These are phyloP conservation scores for Glyptemys insculpta DNA, from an alignment of 2,797 vertebrate genomes.

Conservation along the genomic window DNA sequence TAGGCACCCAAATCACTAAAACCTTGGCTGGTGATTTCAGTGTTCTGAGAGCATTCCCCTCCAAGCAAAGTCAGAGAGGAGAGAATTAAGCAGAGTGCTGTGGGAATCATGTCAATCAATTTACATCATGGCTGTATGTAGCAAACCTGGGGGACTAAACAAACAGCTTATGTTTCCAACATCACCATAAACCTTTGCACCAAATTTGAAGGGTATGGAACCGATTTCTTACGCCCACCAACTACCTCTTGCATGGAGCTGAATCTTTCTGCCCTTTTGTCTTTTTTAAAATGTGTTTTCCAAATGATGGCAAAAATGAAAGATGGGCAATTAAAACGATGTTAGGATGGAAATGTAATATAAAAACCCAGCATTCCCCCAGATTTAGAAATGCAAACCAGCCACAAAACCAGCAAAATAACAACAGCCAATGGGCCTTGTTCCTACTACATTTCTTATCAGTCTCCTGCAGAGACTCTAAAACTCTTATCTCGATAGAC, in stretches of 20 bases:
- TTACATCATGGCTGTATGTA: background rate
- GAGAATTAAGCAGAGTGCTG: background rate
- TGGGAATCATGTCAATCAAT: constrained; percentile 2
- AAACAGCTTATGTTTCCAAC: background rate
- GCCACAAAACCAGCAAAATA: constrained; percentile 40
- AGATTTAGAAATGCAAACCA: background rate
- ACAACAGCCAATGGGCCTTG: constrained; percentile 24
- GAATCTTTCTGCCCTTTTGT: background rate
- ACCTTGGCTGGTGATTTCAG: background rate
- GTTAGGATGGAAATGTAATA: background rate
- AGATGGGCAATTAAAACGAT: background rate
- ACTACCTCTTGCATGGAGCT: background rate
- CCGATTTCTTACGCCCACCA: background rate
- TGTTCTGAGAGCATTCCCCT: background rate
- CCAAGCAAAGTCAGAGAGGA: background rate
- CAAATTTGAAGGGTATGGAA: background rate
- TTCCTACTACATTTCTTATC: constrained; percentile 86
- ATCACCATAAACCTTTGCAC: background rate
- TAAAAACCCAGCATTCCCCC: background rate
- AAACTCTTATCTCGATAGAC: constrained; percentile 91
- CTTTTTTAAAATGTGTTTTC: constrained; percentile 14
- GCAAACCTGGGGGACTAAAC: background rate
- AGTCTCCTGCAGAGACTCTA: constrained; percentile 89
- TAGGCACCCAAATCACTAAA: background rate
- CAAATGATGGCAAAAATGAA: background rate